Evolutionary conservation across 2,888 invertebrate species (phyloP).

Genomic region (Ophion ellenae): DNA sequence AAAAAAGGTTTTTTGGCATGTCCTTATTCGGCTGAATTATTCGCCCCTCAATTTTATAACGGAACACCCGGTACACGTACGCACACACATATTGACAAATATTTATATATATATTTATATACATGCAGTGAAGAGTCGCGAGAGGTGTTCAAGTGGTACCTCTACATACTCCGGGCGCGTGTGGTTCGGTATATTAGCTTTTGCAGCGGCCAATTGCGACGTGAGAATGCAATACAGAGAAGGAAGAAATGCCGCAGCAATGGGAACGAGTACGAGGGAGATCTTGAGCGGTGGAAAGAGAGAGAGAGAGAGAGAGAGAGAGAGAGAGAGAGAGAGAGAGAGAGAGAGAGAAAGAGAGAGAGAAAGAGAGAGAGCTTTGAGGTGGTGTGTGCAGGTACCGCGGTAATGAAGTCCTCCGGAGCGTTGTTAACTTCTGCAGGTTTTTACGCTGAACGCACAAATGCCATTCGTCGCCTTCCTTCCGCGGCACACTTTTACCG

Average conservation of each 20-base stretch:
- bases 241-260: conserved; percentile 31
- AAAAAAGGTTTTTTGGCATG: too few species aligned
- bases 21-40: too few species aligned
- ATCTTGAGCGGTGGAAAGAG: conserved; percentile 7
- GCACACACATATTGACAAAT: too few species aligned
- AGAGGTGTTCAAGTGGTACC: conserved; percentile 40
- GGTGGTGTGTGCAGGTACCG: conserved; percentile 16
- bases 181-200: conserved; percentile 36
- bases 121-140: conserved; percentile 29
- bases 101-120: background rate
- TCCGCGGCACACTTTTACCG: conserved; percentile 51
- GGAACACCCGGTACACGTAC: too few species aligned
- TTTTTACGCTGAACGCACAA: conserved; percentile 74
- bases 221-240: conserved; percentile 50
- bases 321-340: conserved; percentile 16
- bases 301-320: conserved; percentile 28
- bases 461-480: conserved; percentile 73
- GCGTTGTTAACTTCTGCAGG: conserved; percentile 76
- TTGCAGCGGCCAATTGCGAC: conserved; percentile 56
- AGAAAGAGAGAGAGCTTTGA: too few species aligned
- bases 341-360: conserved; percentile 3
- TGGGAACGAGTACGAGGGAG: conserved; percentile 35
- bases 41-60: too few species aligned
- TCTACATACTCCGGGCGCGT: conserved; percentile 21
- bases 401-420: conserved; percentile 74